These are phyloP conservation scores for Phylloscopus collybita DNA, from an alignment of 2,797 vertebrate genomes.

Conservation along the genomic window DNA sequence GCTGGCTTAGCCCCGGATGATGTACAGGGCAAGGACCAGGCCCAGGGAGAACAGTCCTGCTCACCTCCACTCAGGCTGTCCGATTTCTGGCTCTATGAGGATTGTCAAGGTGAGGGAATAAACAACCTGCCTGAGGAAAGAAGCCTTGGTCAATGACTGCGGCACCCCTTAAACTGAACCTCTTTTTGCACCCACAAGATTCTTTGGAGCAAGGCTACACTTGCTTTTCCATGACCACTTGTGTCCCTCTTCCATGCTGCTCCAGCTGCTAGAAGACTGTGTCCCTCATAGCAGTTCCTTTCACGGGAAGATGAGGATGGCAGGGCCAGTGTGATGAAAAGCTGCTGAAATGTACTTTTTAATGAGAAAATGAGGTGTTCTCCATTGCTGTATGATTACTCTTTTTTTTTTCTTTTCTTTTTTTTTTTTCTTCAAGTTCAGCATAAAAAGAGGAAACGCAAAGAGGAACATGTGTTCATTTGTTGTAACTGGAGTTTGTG, in stretches of 20 bases:
- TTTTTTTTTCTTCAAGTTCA: constrained; percentile 68
- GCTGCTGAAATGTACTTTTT: constrained; percentile 66
- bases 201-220: neutral
- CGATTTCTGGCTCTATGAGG: neutral
- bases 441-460: constrained; percentile 78
- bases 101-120: neutral
- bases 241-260: neutral
- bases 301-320: neutral
- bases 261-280: neutral
- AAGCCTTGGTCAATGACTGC: neutral
- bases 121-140: neutral
- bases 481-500: constrained; percentile 75
- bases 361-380: constrained; percentile 78
- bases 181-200: neutral
- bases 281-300: neutral
- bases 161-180: neutral
- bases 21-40: neutral
- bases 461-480: constrained; percentile 77
- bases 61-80: neutral
- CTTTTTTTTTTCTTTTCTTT: constrained; percentile 40
- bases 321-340: constrained; percentile 46
- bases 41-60: neutral
- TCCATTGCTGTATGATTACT: constrained; percentile 60
- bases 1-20: neutral
- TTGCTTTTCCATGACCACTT: neutral